These are phyloP conservation scores for Leptarthrus brevirostris DNA, from an alignment of 2,888 invertebrate species.

Conservation along the genomic window DNA sequence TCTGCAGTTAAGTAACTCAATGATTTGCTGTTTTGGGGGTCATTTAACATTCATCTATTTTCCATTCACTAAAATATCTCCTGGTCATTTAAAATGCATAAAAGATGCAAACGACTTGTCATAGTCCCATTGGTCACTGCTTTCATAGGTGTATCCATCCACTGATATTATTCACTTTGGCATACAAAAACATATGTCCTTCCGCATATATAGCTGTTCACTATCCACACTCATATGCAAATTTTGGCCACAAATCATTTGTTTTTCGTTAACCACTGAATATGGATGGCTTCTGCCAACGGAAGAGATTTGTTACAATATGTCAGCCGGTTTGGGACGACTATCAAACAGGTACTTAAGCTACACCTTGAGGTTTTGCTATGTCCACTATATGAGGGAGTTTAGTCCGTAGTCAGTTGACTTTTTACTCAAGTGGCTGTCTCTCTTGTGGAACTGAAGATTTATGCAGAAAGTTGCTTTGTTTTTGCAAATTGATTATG, in stretches of 20 bases:
- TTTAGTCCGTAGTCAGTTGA: not conserved
- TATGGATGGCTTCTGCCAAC: slow-evolving; percentile 43
- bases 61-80: slow-evolving; percentile 37
- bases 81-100: slow-evolving; percentile 45
- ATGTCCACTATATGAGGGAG: slow-evolving; percentile 13
- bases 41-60: slow-evolving; percentile 42
- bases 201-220: not conserved
- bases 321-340: slow-evolving; percentile 38
- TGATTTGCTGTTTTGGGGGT: slow-evolving; percentile 24
- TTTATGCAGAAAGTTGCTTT: slow-evolving; percentile 25
- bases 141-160: not conserved
- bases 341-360: slow-evolving; percentile 42
- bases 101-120: slow-evolving; percentile 46
- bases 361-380: slow-evolving; percentile 39
- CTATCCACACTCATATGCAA: slow-evolving; percentile 33
- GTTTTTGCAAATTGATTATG: slow-evolving; percentile 3
- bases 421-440: slow-evolving; percentile 4
- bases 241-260: slow-evolving; percentile 41
- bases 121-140: slow-evolving; percentile 9
- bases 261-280: slow-evolving; percentile 46
- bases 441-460: not conserved
- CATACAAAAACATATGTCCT: slow-evolving; percentile 41
- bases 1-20: slow-evolving; percentile 33
- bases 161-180: slow-evolving; percentile 33
- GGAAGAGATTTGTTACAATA: slow-evolving; percentile 49